A percentile compares a stretch with the other conserved stretches of the same genome.
Conservation (phyloP, 2,797 vertebrate species). For the Hydrolagus colliei region DNA sequence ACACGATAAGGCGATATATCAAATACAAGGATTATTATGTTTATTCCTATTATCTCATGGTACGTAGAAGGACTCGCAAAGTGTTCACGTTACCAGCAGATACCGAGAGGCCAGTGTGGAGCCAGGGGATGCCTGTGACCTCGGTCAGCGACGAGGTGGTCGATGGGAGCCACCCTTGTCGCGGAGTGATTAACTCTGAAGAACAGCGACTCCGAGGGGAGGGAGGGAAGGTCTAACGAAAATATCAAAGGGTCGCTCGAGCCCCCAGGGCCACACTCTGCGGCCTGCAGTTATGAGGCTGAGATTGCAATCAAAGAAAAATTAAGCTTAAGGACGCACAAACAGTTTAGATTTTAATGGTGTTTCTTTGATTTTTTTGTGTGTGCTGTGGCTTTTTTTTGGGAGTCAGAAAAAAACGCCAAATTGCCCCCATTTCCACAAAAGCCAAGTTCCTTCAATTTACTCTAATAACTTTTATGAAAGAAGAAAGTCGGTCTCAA, state of each 20-base stretch:
- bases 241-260: not conserved
- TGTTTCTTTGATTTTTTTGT: slow-evolving; percentile 5
- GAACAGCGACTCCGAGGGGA: not conserved
- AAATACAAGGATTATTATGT: too few species aligned
- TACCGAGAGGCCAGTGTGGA: not conserved
- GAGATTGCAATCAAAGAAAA: slow-evolving; percentile 8
- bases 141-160: not conserved
- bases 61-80: too few species aligned
- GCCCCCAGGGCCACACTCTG: not conserved
- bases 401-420: too few species aligned
- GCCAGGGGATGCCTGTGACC: not conserved
- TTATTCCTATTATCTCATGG: too few species aligned
- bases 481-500: not conserved
- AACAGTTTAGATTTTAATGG: slow-evolving; percentile 18
- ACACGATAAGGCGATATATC: too few species aligned
- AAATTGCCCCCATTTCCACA: too few species aligned
- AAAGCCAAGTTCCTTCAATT: not conserved
- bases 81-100: too few species aligned
- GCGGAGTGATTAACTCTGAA: not conserved
- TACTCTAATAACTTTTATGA: slow-evolving; percentile 10
- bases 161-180: not conserved
- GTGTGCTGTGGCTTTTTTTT: not conserved
- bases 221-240: too few species aligned
- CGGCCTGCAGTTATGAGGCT: not conserved
- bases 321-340: slow-evolving; percentile 10